These are phyloP conservation scores for Colossoma macropomum DNA, from an alignment of 2,113 vertebrate species.

Conservation along the genomic window DNA sequence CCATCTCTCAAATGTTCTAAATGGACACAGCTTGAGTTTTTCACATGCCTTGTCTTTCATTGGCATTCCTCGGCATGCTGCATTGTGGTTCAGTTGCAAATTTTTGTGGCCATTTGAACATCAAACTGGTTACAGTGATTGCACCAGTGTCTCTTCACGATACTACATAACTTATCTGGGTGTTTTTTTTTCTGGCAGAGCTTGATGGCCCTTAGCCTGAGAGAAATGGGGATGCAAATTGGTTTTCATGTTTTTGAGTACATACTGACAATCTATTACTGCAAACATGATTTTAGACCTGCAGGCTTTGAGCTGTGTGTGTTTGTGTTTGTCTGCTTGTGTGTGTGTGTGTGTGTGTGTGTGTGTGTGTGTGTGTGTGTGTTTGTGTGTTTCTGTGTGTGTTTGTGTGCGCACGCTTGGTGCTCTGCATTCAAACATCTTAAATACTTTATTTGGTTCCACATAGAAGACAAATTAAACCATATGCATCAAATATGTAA, in stretches of 20 bases:
- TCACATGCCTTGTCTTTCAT: neutral
- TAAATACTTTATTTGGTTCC: too few relatives aligned
- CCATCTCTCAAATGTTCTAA: too few relatives aligned
- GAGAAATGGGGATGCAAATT: slow-evolving; percentile 45
- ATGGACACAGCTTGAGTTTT: too few relatives aligned
- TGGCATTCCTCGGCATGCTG: neutral
- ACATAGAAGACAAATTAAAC: too few relatives aligned
- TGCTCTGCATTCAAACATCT: too few relatives aligned
- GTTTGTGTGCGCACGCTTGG: neutral
- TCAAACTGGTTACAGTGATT: slow-evolving; percentile 45
- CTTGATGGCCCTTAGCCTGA: slow-evolving; percentile 42
- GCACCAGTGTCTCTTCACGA: slow-evolving; percentile 10
- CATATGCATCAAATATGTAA: too few relatives aligned
- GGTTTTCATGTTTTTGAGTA: slow-evolving; percentile 54
- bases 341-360: neutral
- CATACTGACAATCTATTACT: slow-evolving; percentile 55
- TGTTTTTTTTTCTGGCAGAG: slow-evolving; percentile 37
- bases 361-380: neutral
- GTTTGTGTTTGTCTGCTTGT: slow-evolving; percentile 13
- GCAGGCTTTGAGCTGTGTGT: slow-evolving; percentile 9
- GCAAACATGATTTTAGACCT: slow-evolving; percentile 52
- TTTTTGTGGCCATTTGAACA: slow-evolving; percentile 2
- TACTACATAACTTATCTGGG: slow-evolving; percentile 40
- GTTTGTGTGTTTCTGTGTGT: neutral
- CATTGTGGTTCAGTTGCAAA: neutral